Conservation (phyloP, 2,113 vertebrate species). For the Potamarius usumacintae region DNA sequence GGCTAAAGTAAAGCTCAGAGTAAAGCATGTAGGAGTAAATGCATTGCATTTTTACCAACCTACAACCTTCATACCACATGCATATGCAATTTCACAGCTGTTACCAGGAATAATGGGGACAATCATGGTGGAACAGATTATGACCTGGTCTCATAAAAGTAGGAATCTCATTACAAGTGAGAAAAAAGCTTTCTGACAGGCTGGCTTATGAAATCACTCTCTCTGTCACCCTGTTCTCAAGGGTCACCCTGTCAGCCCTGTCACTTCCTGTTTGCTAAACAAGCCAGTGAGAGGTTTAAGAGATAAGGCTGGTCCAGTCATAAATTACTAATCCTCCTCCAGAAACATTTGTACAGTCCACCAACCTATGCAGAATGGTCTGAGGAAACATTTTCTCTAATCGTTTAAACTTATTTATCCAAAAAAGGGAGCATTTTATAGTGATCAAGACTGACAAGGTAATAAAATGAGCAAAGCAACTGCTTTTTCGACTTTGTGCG, state of each 20-base stretch:
- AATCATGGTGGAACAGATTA: slow-evolving; percentile 54
- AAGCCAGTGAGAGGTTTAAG: slow-evolving; percentile 35
- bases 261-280: slow-evolving; percentile 70
- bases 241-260: slow-evolving; percentile 66
- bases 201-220: slow-evolving; percentile 54
- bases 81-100: slow-evolving; percentile 6
- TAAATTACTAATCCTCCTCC: slow-evolving; percentile 53
- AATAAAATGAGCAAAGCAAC: no score
- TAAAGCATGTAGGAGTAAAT: neutral
- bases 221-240: slow-evolving; percentile 58
- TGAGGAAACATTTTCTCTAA: slow-evolving; percentile 20
- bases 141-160: slow-evolving; percentile 58
- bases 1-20: neutral
- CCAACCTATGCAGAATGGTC: neutral
- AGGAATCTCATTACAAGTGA: slow-evolving; percentile 66
- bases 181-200: slow-evolving; percentile 41
- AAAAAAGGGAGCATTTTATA: neutral
- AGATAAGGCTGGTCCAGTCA: slow-evolving; percentile 55
- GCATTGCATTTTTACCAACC: neutral
- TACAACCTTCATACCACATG: neutral
- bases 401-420: neutral
- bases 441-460: no score
- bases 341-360: slow-evolving; percentile 50
- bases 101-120: slow-evolving; percentile 55
- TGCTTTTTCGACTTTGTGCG: neutral